phyloP scores from a whole-genome alignment of 2,113 vertebrate species.

The Myrmophylax atrothorax region DNA sequence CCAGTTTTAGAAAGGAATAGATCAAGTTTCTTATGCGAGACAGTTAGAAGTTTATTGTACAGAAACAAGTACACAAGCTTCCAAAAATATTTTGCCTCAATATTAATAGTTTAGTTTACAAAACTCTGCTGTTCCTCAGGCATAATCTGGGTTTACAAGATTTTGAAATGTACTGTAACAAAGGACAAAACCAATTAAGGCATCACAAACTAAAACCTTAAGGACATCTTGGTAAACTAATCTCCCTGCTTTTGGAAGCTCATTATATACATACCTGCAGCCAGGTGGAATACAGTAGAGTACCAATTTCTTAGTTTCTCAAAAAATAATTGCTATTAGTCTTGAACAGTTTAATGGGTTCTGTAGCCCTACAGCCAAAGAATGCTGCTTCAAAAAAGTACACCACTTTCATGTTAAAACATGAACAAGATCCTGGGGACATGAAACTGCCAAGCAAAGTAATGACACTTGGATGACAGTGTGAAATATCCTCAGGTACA shows the following conservation, averaged over 20 bases:
- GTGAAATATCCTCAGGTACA: neutral
- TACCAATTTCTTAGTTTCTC: neutral
- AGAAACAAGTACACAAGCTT: constrained; percentile 25
- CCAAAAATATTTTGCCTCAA: constrained; percentile 17
- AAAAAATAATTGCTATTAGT: neutral
- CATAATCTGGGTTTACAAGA: neutral
- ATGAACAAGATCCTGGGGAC: neutral
- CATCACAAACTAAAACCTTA: neutral
- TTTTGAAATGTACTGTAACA: constrained; percentile 46
- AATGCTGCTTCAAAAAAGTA: neutral
- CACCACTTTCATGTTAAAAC: neutral
- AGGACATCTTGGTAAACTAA: neutral
- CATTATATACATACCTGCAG: neutral
- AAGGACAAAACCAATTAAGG: neutral
- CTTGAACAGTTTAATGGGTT: neutral
- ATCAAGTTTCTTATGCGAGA: constrained; percentile 4
- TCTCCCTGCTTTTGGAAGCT: neutral
- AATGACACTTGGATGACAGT: neutral
- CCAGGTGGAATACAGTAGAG: neutral
- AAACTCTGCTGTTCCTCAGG: constrained; percentile 1
- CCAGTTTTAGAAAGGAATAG: neutral
- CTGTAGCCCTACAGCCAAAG: neutral
- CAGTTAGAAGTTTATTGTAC: constrained; percentile 56
- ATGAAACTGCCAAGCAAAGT: neutral
- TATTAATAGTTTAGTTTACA: constrained; percentile 28